Base-by-base conservation (phyloP, 2,888 invertebrate genomes). In the Parasteatoda lunata region DNA sequence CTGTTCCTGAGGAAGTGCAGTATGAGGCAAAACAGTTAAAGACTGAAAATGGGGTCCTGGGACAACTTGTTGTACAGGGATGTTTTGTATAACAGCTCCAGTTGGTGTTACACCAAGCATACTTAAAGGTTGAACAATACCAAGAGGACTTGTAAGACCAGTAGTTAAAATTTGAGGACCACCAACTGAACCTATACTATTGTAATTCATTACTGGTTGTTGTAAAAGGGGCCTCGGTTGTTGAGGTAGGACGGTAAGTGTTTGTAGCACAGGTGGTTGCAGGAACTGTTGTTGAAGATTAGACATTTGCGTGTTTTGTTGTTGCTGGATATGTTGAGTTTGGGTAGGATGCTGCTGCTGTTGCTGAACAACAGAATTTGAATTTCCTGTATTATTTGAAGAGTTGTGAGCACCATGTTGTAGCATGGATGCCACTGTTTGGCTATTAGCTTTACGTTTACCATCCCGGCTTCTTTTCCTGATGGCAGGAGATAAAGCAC, bases 381-480 rank as follows among this genome's bases (percentile, higher is more conserved):
- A 66, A 78, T 73, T 79, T 13, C 69, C 51, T 49, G 78, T 54
- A 70, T 77, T 88, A 30, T 78, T 13, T 49, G 68, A 76, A 52
- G 86, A 76, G 76, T 82, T 88, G 64, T 90, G 91, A 48, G 90
- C 89, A 9, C 91, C 90, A 85, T 90, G 88, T 72, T 91, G 91
- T 69, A 91, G 85, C 91, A 91, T 92, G 15, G 94, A 95, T 0
- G 95, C 95, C 7, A 95, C 95, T 13, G 95, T 95, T 90, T 94
- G 94, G 3, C 94, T 93, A 64, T 94, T 93, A 81, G 93, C 93
- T 92, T 96, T 96, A 89, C 96, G 94, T 92, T 96, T 95, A 90
- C 93, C 93, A 47, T 88, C 88, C 68, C 77, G 85, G 45, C 83
- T 79, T 77, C 84, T 83, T 77, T 82, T 82, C 69, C 88, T 77